A percentile compares a stretch with the other conserved stretches of the same genome.
Conservation (phyloP, 2,888 invertebrate genomes). For the Lagria hirta region DNA sequence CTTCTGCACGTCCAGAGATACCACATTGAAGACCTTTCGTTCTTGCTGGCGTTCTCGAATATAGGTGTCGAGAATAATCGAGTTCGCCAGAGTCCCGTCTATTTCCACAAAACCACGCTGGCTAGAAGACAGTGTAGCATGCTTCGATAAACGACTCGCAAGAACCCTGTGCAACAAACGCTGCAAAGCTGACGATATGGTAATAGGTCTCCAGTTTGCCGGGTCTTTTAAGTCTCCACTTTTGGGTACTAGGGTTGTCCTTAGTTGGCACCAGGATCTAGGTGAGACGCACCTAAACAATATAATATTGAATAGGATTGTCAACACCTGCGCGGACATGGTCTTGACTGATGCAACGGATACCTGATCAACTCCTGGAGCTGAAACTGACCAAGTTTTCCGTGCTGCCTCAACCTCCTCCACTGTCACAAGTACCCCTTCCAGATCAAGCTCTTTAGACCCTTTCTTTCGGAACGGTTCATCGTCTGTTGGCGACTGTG, state of each 20-base stretch:
- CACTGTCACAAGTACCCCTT: background rate
- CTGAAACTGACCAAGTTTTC: slow-evolving; percentile 1
- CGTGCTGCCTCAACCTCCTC: slow-evolving; percentile 9
- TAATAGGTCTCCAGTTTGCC: slow-evolving; percentile 40
- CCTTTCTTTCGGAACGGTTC: background rate
- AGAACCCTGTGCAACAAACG: slow-evolving; percentile 36
- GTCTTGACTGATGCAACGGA: background rate
- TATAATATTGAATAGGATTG: slow-evolving; percentile 23
- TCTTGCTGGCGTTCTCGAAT: slow-evolving; percentile 3
- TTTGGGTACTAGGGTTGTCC: slow-evolving; percentile 30
- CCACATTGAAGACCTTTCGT: slow-evolving; percentile 12
- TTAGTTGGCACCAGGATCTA: slow-evolving; percentile 15
- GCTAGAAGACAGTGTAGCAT: slow-evolving; percentile 17
- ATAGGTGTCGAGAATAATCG: slow-evolving; percentile 13
- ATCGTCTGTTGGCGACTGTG: slow-evolving; percentile 7
- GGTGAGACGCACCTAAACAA: slow-evolving; percentile 22
- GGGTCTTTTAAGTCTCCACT: slow-evolving; percentile 26
- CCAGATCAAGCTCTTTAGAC: background rate
- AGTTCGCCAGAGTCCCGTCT: slow-evolving; percentile 23
- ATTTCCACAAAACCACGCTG: slow-evolving; percentile 17
- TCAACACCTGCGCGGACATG: slow-evolving; percentile 5
- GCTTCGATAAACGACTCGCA: slow-evolving; percentile 15
- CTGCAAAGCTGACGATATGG: slow-evolving; percentile 35
- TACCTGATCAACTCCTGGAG: slow-evolving; percentile 5
- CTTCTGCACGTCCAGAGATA: slow-evolving; percentile 24